Evolutionary conservation across 2,888 invertebrate genomes (phyloP).

Genomic region (Callimorpha dominula): DNA sequence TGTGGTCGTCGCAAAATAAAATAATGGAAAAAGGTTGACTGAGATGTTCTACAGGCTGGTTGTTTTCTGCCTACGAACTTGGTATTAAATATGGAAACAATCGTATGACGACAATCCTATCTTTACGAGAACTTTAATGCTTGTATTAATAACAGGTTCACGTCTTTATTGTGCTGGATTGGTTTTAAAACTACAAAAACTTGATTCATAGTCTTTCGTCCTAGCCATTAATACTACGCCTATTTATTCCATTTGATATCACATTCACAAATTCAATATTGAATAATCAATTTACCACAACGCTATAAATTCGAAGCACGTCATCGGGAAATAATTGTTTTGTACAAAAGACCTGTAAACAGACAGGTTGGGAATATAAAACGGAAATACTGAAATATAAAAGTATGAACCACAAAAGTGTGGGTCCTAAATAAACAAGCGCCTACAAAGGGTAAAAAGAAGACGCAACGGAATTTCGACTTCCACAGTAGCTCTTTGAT

Average conservation of each 20-base stretch:
- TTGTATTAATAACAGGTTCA: no score
- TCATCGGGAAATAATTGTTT: constrained; percentile 13
- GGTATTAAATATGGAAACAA: no score
- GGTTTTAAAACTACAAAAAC: no score
- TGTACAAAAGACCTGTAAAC: constrained; percentile 15
- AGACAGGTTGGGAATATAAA: constrained; percentile 19
- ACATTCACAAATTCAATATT: not conserved
- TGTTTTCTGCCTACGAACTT: not conserved
- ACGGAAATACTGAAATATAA: constrained; percentile 3
- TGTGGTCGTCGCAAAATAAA: no score
- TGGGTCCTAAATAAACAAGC: constrained; percentile 1
- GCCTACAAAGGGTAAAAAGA: not conserved
- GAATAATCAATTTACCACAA: not conserved
- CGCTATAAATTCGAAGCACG: not conserved
- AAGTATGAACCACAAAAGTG: not conserved
- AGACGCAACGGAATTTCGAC: not conserved
- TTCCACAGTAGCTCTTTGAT: not conserved
- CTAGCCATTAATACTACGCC: not conserved
- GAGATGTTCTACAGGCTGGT: not conserved
- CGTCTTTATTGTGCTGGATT: no score
- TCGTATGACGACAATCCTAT: no score
- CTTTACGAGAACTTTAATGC: no score
- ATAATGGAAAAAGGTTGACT: not conserved
- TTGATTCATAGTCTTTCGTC: not conserved
- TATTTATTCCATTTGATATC: not conserved